Evolutionary conservation across 1,140 invertebrate species (phyloP), one percentile per base, ranked within the genome.

Genomic region (Pogonus chalceus): DNA sequence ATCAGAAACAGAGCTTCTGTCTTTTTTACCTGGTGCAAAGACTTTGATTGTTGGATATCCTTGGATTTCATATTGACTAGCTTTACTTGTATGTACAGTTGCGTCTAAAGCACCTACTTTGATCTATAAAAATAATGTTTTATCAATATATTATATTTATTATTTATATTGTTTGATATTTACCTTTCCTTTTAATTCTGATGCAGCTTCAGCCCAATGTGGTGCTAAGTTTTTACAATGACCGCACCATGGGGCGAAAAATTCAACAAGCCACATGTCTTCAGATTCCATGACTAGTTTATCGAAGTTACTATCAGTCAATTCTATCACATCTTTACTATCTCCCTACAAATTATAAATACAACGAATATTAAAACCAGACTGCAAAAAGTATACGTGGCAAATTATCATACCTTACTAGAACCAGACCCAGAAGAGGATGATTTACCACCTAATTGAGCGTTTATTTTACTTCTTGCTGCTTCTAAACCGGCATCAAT

Each of bases 1-100:
- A 47, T 94, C 90, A 56, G 83, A 78, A 3, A 78, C 84, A 14
- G 81, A 82, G 58, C 80, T 80, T 0, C 71, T 66, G 52, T 80
- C 76, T 69, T 92, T 94, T 56, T 83, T 82, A 51, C 93, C 93
- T 23, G 84, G 76, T 1, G 83, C 76, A 76, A 99, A 99, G 68
- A 86, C 85, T 73, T 99, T 99, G 56, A 99, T 98, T 7, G 96
- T 98, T 9, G 96, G 96, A 74, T 95, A 99, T 0, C 96, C 96
- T 62, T 86, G 81, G 26, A 99, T 83, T 58, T 80, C 79, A 67
- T 87, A 92, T 60, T 85, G 73, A 52, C 76, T 73, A 0, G 88
- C 90, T 73, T 90, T 92, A 2, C 75, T 65, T 56, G 81, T 82
- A 70, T 99, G 81, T 0, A 90, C 90, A 10, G 96, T 99, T 0